Conservation (phyloP, 2,797 vertebrate species). For the Schizopygopsis malacanthus region DNA sequence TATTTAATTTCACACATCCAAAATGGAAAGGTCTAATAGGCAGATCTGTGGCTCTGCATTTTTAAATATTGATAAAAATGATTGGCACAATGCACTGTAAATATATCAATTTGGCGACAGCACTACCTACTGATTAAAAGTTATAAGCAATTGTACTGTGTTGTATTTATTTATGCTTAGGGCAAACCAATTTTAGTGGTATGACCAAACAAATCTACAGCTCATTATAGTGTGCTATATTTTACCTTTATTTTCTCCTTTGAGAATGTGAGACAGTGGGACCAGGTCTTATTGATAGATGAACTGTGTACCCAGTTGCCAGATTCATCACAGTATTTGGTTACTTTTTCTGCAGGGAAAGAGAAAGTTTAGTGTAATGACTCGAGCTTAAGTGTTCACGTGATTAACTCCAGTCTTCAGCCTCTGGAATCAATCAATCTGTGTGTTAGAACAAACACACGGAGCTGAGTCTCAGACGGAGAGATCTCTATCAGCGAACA, state of each 20-base stretch:
- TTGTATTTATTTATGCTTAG: not conserved
- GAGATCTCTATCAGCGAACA: slow-evolving; percentile 25
- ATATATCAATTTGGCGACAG: not conserved
- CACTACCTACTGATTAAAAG: not conserved
- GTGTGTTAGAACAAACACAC: slow-evolving; percentile 23
- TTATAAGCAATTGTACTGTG: not conserved
- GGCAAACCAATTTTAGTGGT: not conserved
- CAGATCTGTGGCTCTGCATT: not conserved
- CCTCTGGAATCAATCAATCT: slow-evolving; percentile 30
- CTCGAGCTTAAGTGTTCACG: not conserved
- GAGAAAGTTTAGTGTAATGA: slow-evolving; percentile 48
- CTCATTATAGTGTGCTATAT: slow-evolving; percentile 36
- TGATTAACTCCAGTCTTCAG: slow-evolving; percentile 1
- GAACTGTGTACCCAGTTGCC: slow-evolving; percentile 89
- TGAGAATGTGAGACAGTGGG: slow-evolving; percentile 84
- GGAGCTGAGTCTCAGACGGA: slow-evolving; percentile 1
- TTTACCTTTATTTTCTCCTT: slow-evolving; percentile 85
- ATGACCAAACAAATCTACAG: not conserved
- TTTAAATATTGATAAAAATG: not conserved
- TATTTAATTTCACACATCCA: not conserved
- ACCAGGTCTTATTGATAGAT: slow-evolving; percentile 83
- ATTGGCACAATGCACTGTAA: not conserved
- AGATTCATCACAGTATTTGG: slow-evolving; percentile 88
- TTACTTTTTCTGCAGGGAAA: slow-evolving; percentile 82
- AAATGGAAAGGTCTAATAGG: not conserved